phyloP scores from a whole-genome alignment of 2,113 vertebrate genomes.

The Thamnaconus septentrionalis region DNA sequence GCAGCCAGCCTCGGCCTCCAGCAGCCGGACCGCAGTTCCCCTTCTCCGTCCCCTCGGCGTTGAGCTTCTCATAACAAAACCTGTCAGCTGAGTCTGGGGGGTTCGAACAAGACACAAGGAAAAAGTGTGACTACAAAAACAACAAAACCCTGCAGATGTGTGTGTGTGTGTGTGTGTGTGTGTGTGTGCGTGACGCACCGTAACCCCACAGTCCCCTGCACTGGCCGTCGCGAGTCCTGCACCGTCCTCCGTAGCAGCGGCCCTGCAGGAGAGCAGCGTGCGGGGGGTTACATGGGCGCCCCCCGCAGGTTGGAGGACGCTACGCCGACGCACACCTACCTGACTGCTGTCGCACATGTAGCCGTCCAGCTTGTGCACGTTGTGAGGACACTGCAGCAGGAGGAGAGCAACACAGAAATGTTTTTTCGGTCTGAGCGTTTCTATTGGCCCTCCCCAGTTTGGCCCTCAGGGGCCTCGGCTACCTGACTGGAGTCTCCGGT shows the following conservation, averaged over 20 bases:
- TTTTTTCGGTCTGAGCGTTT: neutral
- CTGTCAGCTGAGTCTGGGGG: slow-evolving; percentile 85
- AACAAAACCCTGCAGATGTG: neutral
- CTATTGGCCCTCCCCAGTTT: neutral
- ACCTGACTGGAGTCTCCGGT: slow-evolving; percentile 97
- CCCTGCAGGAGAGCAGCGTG: slow-evolving; percentile 71
- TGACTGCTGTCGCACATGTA: slow-evolving; percentile 89
- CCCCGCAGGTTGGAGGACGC: neutral
- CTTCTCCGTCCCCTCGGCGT: slow-evolving; percentile 91
- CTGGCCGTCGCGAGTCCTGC: slow-evolving; percentile 89
- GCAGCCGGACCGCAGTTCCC: slow-evolving; percentile 89
- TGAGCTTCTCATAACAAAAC: slow-evolving; percentile 95
- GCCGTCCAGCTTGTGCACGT: slow-evolving; percentile 92
- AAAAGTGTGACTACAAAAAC: neutral
- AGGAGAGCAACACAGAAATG: slow-evolving; percentile 3
- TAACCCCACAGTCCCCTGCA: slow-evolving; percentile 88
- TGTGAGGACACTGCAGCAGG: slow-evolving; percentile 85
- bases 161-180: neutral
- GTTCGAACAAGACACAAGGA: slow-evolving; percentile 10
- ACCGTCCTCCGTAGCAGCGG: slow-evolving; percentile 89
- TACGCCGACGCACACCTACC: slow-evolving; percentile 61
- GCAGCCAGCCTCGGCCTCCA: slow-evolving; percentile 85
- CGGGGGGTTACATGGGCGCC: neutral
- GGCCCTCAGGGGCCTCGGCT: neutral
- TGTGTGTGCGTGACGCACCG: slow-evolving; percentile 70